Base-by-base conservation (phyloP, 1,140 invertebrate species). In the Drosophila prosaltans region DNA sequence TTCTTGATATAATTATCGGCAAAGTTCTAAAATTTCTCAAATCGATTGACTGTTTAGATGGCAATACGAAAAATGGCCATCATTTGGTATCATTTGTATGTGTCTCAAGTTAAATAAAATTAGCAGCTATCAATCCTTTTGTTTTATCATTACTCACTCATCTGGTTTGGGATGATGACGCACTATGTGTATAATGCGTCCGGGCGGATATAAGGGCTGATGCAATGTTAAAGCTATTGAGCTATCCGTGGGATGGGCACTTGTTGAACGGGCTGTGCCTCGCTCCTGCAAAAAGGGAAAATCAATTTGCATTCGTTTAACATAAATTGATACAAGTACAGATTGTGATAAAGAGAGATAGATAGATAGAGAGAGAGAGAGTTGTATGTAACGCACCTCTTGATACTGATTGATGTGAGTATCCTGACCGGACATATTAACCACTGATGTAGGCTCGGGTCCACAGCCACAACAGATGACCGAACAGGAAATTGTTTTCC, bases 141-240 rank as follows among this genome's bases (percentile, higher is more conserved):
- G 1, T 28, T 2, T 4, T 4, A 11, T 26, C 6, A 45, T 69
- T 73, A 95, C 96, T 95, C 93, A 97, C 97, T 96, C 95, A 84
- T 95, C 95, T 84, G 95, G 95, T 64, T 95, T 96, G 21, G 97
- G 96, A 94, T 98, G 97, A 93, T 97, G 97, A 61, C 97, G 93
- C 54, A 98, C 97, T 36, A 98, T 95, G 90, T 98, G 97, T 54
- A 98, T 97, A 65, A 98, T 98, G 80, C 95, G 94, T 2, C 97
- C 97, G 6, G 97, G 97, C 45, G 97, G 97, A 93, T 96, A 98
- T 1, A 98, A 93, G 1, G 97, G 97, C 83, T 96, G 94, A 93
- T 97, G 95, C 73, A 97, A 93, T 60, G 96, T 96, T 71, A 97
- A 93, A 65, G 96, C 95, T 84, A 97, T 96, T 54, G 94, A 94